Conservation (phyloP, 1,140 invertebrate species). For the Oppia nitens region DNA sequence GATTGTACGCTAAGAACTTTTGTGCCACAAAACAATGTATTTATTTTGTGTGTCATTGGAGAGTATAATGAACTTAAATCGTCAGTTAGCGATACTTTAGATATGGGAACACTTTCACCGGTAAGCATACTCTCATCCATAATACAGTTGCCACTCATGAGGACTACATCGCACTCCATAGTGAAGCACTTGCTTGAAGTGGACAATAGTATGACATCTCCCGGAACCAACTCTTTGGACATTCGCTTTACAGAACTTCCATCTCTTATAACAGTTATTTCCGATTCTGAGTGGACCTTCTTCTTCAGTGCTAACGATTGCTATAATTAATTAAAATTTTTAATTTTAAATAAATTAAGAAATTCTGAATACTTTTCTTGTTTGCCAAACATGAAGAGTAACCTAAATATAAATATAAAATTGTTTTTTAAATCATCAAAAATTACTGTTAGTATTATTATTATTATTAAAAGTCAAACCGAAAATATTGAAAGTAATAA, state of each 20-base stretch:
- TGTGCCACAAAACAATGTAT: constrained; percentile 85
- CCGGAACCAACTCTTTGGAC: constrained; percentile 38
- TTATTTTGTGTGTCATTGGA: constrained; percentile 52
- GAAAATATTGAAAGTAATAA: constrained; percentile 27
- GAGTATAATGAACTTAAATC: constrained; percentile 25
- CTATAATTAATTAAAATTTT: too few species aligned
- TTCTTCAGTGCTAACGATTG: constrained; percentile 20
- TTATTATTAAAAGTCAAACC: background rate
- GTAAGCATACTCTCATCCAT: constrained; percentile 94
- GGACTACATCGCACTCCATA: constrained; percentile 74
- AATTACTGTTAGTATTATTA: background rate
- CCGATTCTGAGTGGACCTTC: constrained; percentile 20
- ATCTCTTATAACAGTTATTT: constrained; percentile 22
- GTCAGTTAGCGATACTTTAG: constrained; percentile 38
- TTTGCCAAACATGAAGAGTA: constrained; percentile 27
- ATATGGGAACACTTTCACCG: constrained; percentile 41
- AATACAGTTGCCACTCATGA: constrained; percentile 69
- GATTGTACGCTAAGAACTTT: constrained; percentile 73
- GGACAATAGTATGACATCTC: constrained; percentile 79
- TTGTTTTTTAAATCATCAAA: background rate
- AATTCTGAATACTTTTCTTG: constrained; percentile 25
- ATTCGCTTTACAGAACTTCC: constrained; percentile 4
- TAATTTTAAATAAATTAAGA: too few species aligned
- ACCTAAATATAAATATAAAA: constrained; percentile 18
- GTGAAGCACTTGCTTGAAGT: constrained; percentile 44